Conservation (phyloP, 37 sponge, comb jelly and placozoan species). For the Oscarella lobularis region DNA sequence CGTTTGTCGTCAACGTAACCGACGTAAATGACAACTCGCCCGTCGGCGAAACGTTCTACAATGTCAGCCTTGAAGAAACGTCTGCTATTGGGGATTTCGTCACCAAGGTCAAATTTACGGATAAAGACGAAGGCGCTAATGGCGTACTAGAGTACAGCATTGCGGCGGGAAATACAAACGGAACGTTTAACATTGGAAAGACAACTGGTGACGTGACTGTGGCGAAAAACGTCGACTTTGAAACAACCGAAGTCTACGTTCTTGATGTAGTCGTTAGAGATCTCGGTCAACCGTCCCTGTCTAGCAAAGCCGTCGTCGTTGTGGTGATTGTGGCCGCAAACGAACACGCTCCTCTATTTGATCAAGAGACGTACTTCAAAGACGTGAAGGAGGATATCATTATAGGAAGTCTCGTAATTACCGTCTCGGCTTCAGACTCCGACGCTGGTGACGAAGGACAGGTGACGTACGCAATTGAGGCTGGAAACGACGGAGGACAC, state of each 20-base stretch:
- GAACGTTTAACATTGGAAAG: not conserved
- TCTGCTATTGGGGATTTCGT: not conserved
- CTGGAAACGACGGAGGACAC: not conserved
- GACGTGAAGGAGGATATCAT: not conserved
- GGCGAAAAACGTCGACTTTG: not conserved
- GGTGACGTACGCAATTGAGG: not conserved
- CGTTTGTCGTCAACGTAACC: not conserved
- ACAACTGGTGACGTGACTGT: not conserved
- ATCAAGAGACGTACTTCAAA: not conserved
- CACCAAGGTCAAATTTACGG: not conserved
- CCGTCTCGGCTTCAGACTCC: not conserved
- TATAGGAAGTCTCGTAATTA: not conserved
- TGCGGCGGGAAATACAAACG: not conserved
- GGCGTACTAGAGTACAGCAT: not conserved
- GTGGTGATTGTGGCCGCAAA: conserved; percentile 15
- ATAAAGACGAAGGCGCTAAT: not conserved
- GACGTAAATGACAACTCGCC: conserved; percentile 1
- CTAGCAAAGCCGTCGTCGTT: conserved; percentile 1
- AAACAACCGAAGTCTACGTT: not conserved
- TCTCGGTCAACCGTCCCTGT: conserved; percentile 4
- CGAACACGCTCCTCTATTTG: not conserved
- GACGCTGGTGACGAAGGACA: not conserved
- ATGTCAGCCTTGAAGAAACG: not conserved
- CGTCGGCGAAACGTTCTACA: not conserved
- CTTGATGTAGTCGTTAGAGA: conserved; percentile 28